Conservation (phyloP, 2,797 vertebrate species). For the Melanotaenia maccullochi region DNA sequence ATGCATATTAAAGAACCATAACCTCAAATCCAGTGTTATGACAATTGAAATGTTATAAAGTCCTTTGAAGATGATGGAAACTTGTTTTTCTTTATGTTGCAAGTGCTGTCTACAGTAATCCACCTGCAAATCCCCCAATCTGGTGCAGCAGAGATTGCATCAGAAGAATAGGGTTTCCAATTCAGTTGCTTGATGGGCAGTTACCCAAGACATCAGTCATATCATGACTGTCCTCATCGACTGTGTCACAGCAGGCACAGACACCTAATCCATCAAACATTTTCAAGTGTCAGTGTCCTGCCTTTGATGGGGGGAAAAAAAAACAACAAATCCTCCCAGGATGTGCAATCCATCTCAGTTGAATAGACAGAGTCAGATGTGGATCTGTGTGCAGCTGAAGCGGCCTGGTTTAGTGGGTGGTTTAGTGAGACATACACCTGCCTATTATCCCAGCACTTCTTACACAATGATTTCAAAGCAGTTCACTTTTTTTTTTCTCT, state of each 20-base stretch:
- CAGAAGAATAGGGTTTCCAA: constrained; percentile 46
- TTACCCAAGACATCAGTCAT: constrained; percentile 74
- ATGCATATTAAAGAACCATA: constrained; percentile 11
- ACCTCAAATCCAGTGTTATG: constrained; percentile 15
- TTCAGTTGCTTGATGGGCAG: constrained; percentile 60
- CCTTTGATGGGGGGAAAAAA: constrained; percentile 49
- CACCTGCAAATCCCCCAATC: constrained; percentile 16
- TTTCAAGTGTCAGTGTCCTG: constrained; percentile 62
- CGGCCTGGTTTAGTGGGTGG: constrained; percentile 53
- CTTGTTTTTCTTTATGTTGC: constrained; percentile 19
- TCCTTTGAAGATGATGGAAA: constrained; percentile 19
- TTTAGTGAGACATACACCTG: constrained; percentile 37
- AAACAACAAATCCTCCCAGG: constrained; percentile 62
- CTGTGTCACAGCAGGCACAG: constrained; percentile 65
- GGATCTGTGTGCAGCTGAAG: constrained; percentile 55
- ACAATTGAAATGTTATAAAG: constrained; percentile 16
- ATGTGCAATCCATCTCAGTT: constrained; percentile 71
- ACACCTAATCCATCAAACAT: constrained; percentile 77
- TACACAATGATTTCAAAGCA: constrained; percentile 17
- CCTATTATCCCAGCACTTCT: constrained; percentile 35
- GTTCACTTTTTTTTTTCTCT: not conserved
- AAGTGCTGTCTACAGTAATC: constrained; percentile 20
- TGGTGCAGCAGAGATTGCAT: constrained; percentile 21
- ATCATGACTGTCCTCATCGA: constrained; percentile 65
- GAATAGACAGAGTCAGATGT: constrained; percentile 63